Base-by-base conservation (phyloP, 2,888 invertebrate genomes). In the Trichogramma evanescens region DNA sequence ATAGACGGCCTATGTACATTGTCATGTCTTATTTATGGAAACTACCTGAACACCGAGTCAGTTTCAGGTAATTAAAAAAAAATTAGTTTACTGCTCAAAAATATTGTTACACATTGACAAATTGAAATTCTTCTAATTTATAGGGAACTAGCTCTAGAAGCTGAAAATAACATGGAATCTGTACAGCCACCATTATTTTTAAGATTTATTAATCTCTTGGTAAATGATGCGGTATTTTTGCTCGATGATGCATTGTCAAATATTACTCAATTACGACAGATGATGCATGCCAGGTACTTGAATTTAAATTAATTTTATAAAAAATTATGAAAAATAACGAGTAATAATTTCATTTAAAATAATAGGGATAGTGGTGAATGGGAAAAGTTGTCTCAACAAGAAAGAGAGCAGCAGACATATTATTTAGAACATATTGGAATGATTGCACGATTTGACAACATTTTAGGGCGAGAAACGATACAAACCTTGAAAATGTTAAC, bases 141-240 rank as follows among this genome's bases (percentile, higher is more conserved):
- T 75, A 89, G 94, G 65, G 77, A 80, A 40, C 79, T 96, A 66
- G 93, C 95, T 0, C 78, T 79, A 62, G 87, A 89, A 68, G 95
- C 96, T 0, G 91, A 94, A 75, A 77, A 80, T 7, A 91, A 91
- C 72, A 95, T 97, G 85, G 94, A 95, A 73, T 91, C 90, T 0
- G 89, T 91, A 2, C 87, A 89, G 65, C 93, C 95, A 5, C 97
- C 96, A 1, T 77, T 96, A 63, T 98, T 97, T 79, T 82, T 98
- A 51, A 86, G 95, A 53, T 99, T 99, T 74, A 88, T 97, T 45
- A 99, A 99, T 81, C 83, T 99, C 65, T 82, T 99, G 10, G 95
- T 98, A 77, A 99, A 99, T 74, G 98, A 99, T 81, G 95, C 96
- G 58, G 95, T 96, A 44, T 98, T 92, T 75, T 81, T 99, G 9